These are phyloP conservation scores for Microcebus lehilahytsara DNA, from an alignment of 2,113 vertebrate genomes.

Conservation along the genomic window DNA sequence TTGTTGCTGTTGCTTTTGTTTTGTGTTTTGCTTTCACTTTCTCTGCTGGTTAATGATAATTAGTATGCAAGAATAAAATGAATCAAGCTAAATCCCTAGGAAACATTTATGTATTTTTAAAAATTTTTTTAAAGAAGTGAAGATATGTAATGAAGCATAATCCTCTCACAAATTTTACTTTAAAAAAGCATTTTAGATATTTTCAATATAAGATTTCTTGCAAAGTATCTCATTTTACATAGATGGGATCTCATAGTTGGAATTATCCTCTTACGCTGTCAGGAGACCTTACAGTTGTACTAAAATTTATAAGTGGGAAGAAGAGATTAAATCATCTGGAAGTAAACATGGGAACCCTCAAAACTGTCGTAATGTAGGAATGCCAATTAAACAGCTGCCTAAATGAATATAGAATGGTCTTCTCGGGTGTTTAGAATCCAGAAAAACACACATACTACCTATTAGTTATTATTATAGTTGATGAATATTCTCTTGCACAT, in stretches of 20 bases:
- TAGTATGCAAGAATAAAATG: neutral
- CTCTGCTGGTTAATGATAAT: neutral
- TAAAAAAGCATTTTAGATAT: neutral
- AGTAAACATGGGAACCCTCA: neutral
- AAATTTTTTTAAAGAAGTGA: neutral
- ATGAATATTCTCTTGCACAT: neutral
- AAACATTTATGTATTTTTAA: neutral
- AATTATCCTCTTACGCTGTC: neutral
- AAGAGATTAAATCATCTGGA: neutral
- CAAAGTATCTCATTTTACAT: neutral
- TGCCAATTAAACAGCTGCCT: neutral
- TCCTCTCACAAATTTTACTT: neutral
- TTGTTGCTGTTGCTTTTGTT: neutral
- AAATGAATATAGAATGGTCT: neutral
- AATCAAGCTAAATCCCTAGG: neutral
- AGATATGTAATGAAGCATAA: neutral
- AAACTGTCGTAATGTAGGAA: neutral
- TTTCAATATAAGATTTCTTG: neutral
- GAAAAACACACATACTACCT: neutral
- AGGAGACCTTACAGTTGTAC: neutral
- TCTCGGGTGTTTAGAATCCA: neutral
- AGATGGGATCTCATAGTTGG: neutral
- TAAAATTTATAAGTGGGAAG: neutral
- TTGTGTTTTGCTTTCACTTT: neutral
- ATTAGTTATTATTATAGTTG: neutral